A percentile compares a stretch with the other conserved stretches of the same genome.
These are phyloP conservation scores for Kryptolebias marmoratus DNA, from an alignment of 2,113 vertebrate genomes.

Conservation along the genomic window DNA sequence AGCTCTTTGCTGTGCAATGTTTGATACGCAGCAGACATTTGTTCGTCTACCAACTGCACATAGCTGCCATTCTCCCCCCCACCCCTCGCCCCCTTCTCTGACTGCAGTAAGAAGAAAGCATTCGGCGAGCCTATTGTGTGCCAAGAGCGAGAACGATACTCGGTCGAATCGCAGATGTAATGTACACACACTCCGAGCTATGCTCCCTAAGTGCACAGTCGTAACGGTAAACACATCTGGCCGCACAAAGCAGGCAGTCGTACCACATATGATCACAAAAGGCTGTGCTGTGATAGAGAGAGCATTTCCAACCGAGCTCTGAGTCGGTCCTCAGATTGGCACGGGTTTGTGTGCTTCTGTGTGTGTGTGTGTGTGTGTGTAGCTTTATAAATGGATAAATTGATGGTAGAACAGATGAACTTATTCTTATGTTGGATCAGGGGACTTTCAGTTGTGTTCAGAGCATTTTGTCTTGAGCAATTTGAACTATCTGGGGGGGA, in stretches of 20 bases:
- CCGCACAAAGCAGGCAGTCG: constrained; percentile 57
- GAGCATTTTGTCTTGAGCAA: constrained; percentile 28
- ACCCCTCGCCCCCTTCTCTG: constrained; percentile 20
- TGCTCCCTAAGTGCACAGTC: constrained; percentile 43
- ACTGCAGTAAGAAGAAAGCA: constrained; percentile 56
- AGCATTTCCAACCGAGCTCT: constrained; percentile 48
- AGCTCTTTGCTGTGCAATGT: constrained; percentile 34
- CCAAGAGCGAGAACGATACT: constrained; percentile 62
- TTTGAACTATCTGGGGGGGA: constrained; percentile 21
- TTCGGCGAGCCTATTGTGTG: constrained; percentile 60
- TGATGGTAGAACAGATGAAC: constrained; percentile 42
- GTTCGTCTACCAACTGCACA: constrained; percentile 39
- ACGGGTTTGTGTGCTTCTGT: neutral
- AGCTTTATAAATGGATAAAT: constrained; percentile 34
- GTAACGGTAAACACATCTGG: constrained; percentile 51
- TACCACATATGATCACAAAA: constrained; percentile 53
- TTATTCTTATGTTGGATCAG: constrained; percentile 37
- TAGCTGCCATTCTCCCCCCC: constrained; percentile 29
- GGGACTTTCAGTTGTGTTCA: constrained; percentile 33
- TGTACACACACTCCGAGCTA: constrained; percentile 16
- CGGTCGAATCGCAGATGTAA: constrained; percentile 54
- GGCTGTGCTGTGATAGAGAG: constrained; percentile 63
- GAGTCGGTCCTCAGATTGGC: constrained; percentile 55
- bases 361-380: neutral
- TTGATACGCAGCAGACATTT: constrained; percentile 66